Conservation (phyloP, 2,797 vertebrate species). For the Sebastes jordani region DNA sequence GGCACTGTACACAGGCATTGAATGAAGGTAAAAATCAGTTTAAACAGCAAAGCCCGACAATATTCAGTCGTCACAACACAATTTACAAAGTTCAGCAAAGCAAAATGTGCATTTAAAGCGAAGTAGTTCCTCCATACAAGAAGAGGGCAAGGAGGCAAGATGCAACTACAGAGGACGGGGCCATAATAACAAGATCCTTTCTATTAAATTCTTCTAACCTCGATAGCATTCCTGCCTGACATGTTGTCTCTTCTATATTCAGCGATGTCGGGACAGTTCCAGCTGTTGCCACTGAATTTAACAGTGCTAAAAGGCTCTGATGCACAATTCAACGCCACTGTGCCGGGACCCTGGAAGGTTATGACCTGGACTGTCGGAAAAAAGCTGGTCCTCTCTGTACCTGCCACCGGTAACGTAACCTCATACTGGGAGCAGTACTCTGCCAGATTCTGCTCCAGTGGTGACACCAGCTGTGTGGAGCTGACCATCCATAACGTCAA, state of each 20-base stretch:
- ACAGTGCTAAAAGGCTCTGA: slow-evolving; percentile 57
- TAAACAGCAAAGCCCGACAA: not conserved
- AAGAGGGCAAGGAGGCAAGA: not conserved
- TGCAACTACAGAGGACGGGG: not conserved
- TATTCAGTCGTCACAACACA: not conserved
- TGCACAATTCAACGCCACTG: slow-evolving; percentile 65
- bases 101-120: not conserved
- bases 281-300: slow-evolving; percentile 56
- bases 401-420: fast-evolving
- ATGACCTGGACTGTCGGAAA: slow-evolving; percentile 60
- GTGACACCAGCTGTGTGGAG: slow-evolving; percentile 50
- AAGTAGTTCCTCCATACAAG: not conserved
- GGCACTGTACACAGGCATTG: not conserved
- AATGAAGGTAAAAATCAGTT: not conserved
- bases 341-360: not conserved
- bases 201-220: not conserved
- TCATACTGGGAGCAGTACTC: not conserved
- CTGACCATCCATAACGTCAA: slow-evolving; percentile 61
- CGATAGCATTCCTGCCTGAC: not conserved
- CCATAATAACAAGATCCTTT: not conserved
- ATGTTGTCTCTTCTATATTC: not conserved
- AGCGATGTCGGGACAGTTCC: slow-evolving; percentile 41
- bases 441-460: slow-evolving; percentile 40
- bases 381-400: slow-evolving; percentile 27
- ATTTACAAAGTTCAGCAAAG: not conserved